Evolutionary conservation across 2,888 invertebrate genomes (phyloP), one percentile per base, ranked within the genome.

Genomic region (Mesoligia furuncula): DNA sequence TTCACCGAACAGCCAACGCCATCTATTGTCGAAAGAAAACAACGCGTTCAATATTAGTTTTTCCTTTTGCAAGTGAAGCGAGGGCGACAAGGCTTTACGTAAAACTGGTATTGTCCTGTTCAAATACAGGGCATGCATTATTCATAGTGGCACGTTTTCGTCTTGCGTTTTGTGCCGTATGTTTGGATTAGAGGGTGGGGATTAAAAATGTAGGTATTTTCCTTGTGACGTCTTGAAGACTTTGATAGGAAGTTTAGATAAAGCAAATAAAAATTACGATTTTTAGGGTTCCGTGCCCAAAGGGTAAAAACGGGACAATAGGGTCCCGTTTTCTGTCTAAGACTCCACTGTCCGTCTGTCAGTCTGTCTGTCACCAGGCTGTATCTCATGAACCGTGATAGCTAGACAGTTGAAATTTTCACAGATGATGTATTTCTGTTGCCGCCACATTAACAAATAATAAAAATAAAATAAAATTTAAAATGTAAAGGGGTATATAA

Each of bases 61-160:
- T 89, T 90, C 90, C 87, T 90, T 91, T 91, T 87, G 88, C 90
- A 76, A 83, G 82, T 81, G 77, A 84, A 74, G 83, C 85, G 87
- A 87, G 83, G 84, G 85, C 83, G 88, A 90, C 90, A 91, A 90
- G 90, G 90, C 90, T 89, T 93, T 91, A 93, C 93, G 93, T 92
- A 92, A 93, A 93, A 93, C 92, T 90, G 90, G 90, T 90, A 91
- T 94, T 94, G 94, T 95, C 93, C 93, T 88, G 87, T 88, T 85
- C 93, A 94, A 95, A 93, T 92, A 93, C 86, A 90, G 75, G 80
- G 64, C 90, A 94, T 95, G 92, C 92, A 92, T 95, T 95, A 95
- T 95, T 95, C 95, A 95, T 94, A 87, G 81, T 88, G 88, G 90
- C 90, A 92, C 92, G 92, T 92, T 93, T 91, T 85, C 83, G 79